Base-by-base conservation (phyloP, 92 coral and sea anemone species). In the Blastomussa wellsi region DNA sequence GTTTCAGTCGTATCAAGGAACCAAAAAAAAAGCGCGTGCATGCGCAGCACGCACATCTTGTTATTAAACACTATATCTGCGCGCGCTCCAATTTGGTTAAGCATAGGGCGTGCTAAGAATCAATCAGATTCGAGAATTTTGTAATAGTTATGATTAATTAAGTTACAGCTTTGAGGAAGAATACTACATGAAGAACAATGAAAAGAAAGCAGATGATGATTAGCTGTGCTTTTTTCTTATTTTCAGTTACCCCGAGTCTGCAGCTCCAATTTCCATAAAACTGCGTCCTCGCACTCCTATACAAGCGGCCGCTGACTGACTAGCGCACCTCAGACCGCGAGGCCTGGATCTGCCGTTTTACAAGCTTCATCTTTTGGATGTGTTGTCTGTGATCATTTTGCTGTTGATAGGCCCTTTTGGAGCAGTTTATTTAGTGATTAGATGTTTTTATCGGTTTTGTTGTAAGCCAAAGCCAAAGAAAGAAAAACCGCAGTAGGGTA, bases 281-380 rank as follows among this genome's bases (percentile, higher is more conserved):
- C 47, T 38, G 68, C 88, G 82, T 36, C 84, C 84, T 15, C 88
- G 91, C 15, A 29, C 84, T 67, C 76, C 91, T 20, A 20, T 79
- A 5, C 57, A 88, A 60, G 85, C 72, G 47, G 85, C 91, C 62
- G 88, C 91, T 11, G 91, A 88, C 33, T 86, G 80, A 36, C 60
- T 88, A 69, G 24, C 87, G 55, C 81, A 83, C 64, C 91, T 88
- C 55, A 78, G 82, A 72, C 91, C 91, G 7, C 69, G 72, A 32
- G 72, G 88, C 59, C 77, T 88, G 88, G 87, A 84, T 26, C 67
- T 88, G 37, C 91, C 91, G 4, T 88, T 88, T 86, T 88, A 88
- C 62, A 76, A 88, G 71, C 84, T 77, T 16, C 84, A 88, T 76
- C 69, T 88, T 62, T 72, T 88, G 72, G 91, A 88, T 84, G 88